Evolutionary conservation across 2,797 vertebrate genomes (phyloP).

Genomic region (Scomberomorus guttatus): DNA sequence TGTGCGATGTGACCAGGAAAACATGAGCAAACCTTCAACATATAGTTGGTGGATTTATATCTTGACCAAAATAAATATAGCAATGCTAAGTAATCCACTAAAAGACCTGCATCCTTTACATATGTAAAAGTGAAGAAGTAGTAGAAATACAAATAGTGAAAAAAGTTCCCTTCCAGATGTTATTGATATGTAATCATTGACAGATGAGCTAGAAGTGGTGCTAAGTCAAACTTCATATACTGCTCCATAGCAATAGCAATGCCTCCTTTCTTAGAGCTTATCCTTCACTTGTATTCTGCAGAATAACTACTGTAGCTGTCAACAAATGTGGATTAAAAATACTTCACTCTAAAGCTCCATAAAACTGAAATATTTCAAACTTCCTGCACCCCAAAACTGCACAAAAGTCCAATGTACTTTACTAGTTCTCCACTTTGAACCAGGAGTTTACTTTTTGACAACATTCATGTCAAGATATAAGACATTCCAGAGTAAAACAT

Average conservation of each 20-base stretch:
- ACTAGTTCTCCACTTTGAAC: background rate
- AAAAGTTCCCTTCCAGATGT: background rate
- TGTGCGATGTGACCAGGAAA: slow-evolving; percentile 10
- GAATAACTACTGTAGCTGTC: background rate
- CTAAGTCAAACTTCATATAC: background rate
- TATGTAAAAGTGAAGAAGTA: background rate
- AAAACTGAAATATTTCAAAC: background rate
- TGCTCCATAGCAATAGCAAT: background rate
- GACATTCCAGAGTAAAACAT: background rate
- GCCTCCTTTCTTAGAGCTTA: background rate
- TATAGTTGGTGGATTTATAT: background rate
- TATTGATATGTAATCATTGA: slow-evolving; percentile 1
- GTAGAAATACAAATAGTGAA: background rate
- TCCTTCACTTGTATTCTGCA: background rate
- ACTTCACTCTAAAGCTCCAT: background rate
- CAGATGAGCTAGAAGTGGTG: slow-evolving; percentile 10
- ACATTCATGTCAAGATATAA: background rate
- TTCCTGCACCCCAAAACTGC: background rate
- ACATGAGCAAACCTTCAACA: background rate
- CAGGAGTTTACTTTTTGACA: background rate
- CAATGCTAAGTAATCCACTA: background rate
- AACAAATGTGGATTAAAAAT: background rate
- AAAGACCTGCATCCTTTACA: background rate
- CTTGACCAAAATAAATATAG: background rate
- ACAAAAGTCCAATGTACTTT: background rate